Conservation (phyloP, 2,797 vertebrate species). For the Halcyon leucocephala region DNA sequence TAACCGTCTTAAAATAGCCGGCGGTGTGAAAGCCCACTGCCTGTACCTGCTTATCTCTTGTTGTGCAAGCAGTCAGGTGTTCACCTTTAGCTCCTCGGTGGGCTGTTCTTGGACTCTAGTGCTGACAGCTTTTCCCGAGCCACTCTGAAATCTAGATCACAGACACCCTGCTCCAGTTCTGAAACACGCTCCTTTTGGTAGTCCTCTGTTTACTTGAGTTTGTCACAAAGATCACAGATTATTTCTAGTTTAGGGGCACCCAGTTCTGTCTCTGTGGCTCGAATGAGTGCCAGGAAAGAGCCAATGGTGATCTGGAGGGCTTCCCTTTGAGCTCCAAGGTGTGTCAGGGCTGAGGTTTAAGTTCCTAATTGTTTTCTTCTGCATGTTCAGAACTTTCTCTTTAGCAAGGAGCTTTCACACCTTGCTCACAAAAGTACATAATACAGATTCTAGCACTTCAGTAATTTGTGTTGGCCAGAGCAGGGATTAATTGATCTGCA, state of each 20-base stretch:
- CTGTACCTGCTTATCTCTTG: neutral
- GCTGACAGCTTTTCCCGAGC: neutral
- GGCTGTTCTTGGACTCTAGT: neutral
- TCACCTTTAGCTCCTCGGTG: neutral
- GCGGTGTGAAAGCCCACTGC: neutral
- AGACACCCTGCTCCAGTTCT: neutral
- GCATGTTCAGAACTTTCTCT: neutral
- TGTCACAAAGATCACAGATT: neutral
- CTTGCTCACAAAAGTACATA: neutral
- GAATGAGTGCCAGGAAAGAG: neutral
- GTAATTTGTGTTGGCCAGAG: neutral
- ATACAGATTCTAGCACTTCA: neutral
- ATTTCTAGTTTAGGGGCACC: neutral
- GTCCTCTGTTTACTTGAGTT: neutral
- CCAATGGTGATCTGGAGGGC: accelerated
- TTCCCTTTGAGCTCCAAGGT: neutral
- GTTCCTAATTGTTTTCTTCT: neutral
- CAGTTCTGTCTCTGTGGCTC: neutral
- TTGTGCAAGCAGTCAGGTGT: neutral
- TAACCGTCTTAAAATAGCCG: neutral
- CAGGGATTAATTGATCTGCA: neutral
- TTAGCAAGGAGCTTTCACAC: neutral
- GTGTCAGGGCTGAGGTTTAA: neutral
- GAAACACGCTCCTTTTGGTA: neutral
- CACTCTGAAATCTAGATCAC: neutral